Evolutionary conservation across 1,140 invertebrate genomes (phyloP), one percentile per base, ranked within the genome.

Genomic region (Drosophila littoralis): DNA sequence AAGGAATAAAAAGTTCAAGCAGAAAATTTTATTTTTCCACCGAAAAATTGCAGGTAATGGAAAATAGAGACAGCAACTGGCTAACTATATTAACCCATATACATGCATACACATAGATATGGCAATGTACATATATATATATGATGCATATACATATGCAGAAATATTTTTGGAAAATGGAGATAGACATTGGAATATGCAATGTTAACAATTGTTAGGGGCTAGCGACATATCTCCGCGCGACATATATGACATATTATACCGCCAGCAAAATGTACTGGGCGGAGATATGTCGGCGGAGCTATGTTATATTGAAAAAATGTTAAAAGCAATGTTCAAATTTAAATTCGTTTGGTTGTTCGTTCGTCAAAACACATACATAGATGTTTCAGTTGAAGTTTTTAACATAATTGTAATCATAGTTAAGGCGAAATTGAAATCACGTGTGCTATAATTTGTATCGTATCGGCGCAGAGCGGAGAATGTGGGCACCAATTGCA

Each of bases 21-120:
- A 63, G 61, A 63, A 73, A 55, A 64, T 76, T 79, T 83, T 86
- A 86, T 86, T 86, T 86, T 86, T 86, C 76, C 85, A 86, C 76
- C 83, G 71, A 77, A 52, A 73, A 75, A 88, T 84, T 63, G 77
- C 70, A 86, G 51, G 77, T 60, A 74, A 66, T 79, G 69, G 66
- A 73, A 73, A 66, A 64, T 59, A 71, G 72, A 58, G 7, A 22
- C 43, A 35, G 15, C 17, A 54, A 54, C 54, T 54, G 55, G 32
- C 43, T 12, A 40, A 81, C n/a, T 73, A 81, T 58, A 67, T 50
- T 64, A 67, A 66, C 51, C 61, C 40, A 81, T 32, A 71, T 33
- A 58, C 35, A 72, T 61, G 65, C 38, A 77, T 48, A 58, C 8
- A 58, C 57, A 63, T 68, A 77, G 52, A 42, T 50, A 60, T 48